Percentiles rank a stretch among this genome's conserved stretches.
phyloP scores from a whole-genome alignment of 2,113 vertebrate genomes.

The Gasterosteus aculeatus region DNA sequence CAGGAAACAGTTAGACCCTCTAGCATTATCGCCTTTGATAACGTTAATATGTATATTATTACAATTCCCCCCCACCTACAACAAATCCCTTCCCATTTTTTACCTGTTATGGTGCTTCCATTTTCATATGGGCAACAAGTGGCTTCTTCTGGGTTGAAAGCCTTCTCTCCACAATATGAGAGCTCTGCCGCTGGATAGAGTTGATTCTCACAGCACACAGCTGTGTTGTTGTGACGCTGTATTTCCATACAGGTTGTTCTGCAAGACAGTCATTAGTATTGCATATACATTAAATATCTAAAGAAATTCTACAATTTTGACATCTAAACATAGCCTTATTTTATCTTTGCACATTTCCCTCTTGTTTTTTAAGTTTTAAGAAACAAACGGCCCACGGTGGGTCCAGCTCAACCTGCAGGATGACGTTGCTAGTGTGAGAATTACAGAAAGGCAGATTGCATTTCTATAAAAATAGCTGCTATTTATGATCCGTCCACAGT shows the following conservation, averaged over 20 bases:
- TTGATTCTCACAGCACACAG: not conserved
- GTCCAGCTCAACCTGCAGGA: no score
- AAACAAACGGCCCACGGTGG: no score
- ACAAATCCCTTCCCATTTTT: not conserved
- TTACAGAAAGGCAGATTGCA: no score
- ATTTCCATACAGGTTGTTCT: not conserved
- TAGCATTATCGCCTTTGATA: no score
- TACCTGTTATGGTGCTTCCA: not conserved
- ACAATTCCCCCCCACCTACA: not conserved
- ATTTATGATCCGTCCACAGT: no score
- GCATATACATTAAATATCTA: not conserved
- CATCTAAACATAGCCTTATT: not conserved
- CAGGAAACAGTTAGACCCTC: no score
- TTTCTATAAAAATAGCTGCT: no score
- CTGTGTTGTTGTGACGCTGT: not conserved
- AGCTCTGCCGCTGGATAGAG: not conserved
- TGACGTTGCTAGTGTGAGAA: no score
- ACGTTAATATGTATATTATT: not conserved
- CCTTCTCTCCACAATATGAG: not conserved
- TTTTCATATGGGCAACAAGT: constrained; percentile 33
- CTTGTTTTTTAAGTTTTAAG: not conserved
- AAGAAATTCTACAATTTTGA: not conserved
- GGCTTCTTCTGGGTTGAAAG: constrained; percentile 21
- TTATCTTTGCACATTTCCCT: not conserved
- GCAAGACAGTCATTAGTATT: not conserved